Evolutionary conservation across 2,113 vertebrate species (phyloP).

Genomic region (Neogobius melanostomus): DNA sequence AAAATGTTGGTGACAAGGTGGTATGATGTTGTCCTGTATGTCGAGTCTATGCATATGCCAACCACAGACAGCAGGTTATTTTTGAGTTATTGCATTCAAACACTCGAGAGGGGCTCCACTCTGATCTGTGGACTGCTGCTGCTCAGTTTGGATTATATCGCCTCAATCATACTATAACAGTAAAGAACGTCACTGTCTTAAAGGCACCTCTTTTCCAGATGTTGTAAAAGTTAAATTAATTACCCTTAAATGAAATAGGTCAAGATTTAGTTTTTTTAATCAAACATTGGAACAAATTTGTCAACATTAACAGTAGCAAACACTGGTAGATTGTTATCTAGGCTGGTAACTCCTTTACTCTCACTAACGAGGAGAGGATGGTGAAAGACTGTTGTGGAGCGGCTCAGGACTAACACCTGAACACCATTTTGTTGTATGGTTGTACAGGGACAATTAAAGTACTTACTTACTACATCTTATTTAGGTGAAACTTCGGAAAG

Average conservation of each 20-base stretch:
- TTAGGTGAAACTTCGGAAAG: too few relatives aligned
- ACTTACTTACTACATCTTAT: too few relatives aligned
- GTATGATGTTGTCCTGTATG: constrained; percentile 11
- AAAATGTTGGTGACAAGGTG: constrained; percentile 50
- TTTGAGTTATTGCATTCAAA: too few relatives aligned
- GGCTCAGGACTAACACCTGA: too few relatives aligned
- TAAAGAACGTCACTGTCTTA: constrained; percentile 38
- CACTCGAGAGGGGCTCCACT: not conserved
- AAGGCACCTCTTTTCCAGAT: constrained; percentile 53
- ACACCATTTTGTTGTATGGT: too few relatives aligned
- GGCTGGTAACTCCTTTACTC: too few relatives aligned
- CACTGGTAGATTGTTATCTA: too few relatives aligned
- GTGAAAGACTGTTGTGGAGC: too few relatives aligned
- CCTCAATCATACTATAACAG: constrained; percentile 30
- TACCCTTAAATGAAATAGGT: constrained; percentile 41
- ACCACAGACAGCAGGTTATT: constrained; percentile 19
- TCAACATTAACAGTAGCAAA: not conserved
- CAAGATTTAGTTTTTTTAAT: constrained; percentile 15
- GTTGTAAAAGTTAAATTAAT: constrained; percentile 5
- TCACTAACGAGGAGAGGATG: too few relatives aligned
- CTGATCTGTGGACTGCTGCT: constrained; percentile 32
- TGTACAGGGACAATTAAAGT: too few relatives aligned
- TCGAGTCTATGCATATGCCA: constrained; percentile 7
- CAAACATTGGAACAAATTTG: not conserved
- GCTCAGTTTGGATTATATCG: constrained; percentile 46